Conservation (phyloP, 2,113 vertebrate genomes). For the Brevimyrus niger region DNA sequence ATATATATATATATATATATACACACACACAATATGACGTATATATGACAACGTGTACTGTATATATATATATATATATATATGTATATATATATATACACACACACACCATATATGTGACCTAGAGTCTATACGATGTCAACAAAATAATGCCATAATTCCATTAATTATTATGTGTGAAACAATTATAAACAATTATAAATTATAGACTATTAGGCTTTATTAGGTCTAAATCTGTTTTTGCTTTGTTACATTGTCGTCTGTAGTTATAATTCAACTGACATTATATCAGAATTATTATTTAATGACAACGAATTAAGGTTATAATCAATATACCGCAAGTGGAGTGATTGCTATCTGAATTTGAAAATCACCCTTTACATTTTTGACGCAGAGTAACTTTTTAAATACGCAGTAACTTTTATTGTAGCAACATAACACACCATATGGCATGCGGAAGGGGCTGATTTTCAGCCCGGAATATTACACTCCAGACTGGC, state of each 20-base stretch:
- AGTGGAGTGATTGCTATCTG: not conserved
- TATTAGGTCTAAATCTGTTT: not conserved
- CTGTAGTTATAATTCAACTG: not conserved
- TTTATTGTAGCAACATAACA: not conserved
- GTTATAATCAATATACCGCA: not conserved
- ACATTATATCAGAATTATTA: not conserved
- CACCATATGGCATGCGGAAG: not conserved
- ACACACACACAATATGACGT: too few species aligned
- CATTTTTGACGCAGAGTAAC: not conserved
- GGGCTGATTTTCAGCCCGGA: not conserved
- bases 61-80: too few species aligned
- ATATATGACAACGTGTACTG: too few species aligned
- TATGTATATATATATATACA: too few species aligned
- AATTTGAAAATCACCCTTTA: not conserved
- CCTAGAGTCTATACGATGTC: too few species aligned
- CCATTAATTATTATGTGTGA: not conserved
- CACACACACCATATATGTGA: too few species aligned
- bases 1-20: too few species aligned
- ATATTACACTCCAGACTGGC: not conserved
- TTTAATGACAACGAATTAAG: not conserved
- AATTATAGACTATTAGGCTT: not conserved
- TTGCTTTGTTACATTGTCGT: not conserved
- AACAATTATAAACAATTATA: not conserved
- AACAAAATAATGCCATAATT: too few species aligned
- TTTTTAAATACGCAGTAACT: not conserved